Percentiles rank a stretch among this genome's conserved stretches.
These are phyloP conservation scores for Ormyrus pomaceus DNA, from an alignment of 2,888 invertebrate species.

Conservation along the genomic window DNA sequence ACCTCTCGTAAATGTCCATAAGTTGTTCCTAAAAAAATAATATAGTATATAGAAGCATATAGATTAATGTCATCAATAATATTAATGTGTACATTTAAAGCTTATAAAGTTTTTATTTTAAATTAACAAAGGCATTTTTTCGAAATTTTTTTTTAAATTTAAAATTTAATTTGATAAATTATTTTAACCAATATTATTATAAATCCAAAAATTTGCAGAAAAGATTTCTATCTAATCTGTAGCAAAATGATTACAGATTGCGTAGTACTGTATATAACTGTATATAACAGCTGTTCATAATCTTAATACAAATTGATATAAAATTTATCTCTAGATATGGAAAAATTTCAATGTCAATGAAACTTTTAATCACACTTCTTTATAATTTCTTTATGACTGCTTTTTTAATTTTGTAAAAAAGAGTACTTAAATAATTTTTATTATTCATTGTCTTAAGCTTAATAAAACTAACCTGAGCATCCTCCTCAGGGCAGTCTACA, in stretches of 20 bases:
- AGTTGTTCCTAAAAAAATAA: slow-evolving; percentile 85
- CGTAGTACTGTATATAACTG: too few relatives aligned
- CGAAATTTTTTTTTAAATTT: too few relatives aligned
- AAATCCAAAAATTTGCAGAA: not conserved
- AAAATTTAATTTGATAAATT: too few relatives aligned
- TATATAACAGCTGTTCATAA: too few relatives aligned
- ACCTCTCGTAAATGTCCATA: slow-evolving; percentile 97
- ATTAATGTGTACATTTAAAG: too few relatives aligned
- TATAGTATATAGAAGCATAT: not conserved
- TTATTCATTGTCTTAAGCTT: too few relatives aligned
- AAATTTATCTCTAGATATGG: not conserved
- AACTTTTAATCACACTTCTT: not conserved
- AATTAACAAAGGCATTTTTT: too few relatives aligned
- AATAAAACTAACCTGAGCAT: slow-evolving; percentile 77
- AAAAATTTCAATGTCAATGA: not conserved
- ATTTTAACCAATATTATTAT: not conserved
- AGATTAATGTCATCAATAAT: too few relatives aligned
- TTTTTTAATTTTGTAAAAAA: not conserved
- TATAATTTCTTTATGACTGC: not conserved
- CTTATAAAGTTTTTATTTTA: too few relatives aligned
- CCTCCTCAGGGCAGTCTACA: slow-evolving; percentile 88
- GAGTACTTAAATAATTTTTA: not conserved
- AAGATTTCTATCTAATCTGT: not conserved
- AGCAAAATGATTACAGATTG: not conserved
- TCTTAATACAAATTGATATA: not conserved